A percentile compares a stretch with the other conserved stretches of the same genome.
These are phyloP conservation scores for Gymnosoma rotundatum DNA, from an alignment of 2,888 invertebrate species.

Conservation along the genomic window DNA sequence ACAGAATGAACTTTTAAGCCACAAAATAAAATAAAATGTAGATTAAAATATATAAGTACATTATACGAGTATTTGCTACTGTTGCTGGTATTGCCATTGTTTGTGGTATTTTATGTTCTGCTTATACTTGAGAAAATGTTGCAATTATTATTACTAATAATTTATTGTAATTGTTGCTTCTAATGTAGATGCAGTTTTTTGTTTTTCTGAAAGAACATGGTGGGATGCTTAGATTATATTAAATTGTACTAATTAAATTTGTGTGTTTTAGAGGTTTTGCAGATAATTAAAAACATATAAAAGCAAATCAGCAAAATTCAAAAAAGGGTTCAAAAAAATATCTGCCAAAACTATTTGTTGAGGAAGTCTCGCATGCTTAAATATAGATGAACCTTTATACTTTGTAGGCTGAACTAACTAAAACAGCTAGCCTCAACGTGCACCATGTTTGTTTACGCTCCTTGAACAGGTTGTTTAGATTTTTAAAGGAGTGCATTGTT, in stretches of 20 bases:
- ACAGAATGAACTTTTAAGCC: constrained; percentile 45
- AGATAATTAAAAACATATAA: too few species aligned
- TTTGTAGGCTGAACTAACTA: too few species aligned
- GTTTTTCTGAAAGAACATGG: constrained; percentile 7
- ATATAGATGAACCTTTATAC: too few species aligned
- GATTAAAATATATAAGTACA: constrained; percentile 23
- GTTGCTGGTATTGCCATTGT: constrained; percentile 14
- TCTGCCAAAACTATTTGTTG: too few species aligned
- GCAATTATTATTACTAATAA: constrained; percentile 28
- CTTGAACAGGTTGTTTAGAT: too few species aligned
- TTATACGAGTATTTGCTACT: constrained; percentile 45
- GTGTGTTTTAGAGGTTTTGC: background rate
- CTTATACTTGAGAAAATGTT: background rate
- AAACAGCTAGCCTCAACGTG: too few species aligned
- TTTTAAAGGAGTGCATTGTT: too few species aligned
- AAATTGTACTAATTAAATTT: background rate
- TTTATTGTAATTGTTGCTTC: constrained; percentile 41
- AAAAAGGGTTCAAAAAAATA: too few species aligned
- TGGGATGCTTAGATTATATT: background rate
- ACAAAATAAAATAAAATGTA: constrained; percentile 53
- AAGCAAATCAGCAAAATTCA: background rate
- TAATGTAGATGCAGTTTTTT: constrained; percentile 27
- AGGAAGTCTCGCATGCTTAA: too few species aligned
- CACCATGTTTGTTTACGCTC: too few species aligned
- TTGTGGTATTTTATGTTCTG: constrained; percentile 10